phyloP scores from a whole-genome alignment of 2,113 vertebrate genomes.

The Ginglymostoma cirratum region DNA sequence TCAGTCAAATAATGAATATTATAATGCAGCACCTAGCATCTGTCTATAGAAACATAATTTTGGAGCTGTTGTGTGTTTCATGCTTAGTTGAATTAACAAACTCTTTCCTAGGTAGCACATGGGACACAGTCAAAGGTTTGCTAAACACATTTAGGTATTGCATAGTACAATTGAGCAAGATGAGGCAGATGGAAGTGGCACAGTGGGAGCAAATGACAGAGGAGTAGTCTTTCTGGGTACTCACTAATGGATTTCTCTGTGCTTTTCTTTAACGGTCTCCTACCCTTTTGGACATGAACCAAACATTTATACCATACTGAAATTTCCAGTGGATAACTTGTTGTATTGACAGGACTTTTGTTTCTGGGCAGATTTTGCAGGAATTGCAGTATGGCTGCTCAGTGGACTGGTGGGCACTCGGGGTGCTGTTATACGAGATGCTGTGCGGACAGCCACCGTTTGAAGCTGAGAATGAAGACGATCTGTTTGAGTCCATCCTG shows the following conservation, averaged over 20 bases:
- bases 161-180: neutral
- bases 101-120: neutral
- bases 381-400: constrained; percentile 93
- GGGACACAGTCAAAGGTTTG: neutral
- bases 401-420: constrained; percentile 97
- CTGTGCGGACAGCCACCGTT: constrained; percentile 89
- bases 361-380: constrained; percentile 75
- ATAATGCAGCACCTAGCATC: neutral
- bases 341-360: neutral
- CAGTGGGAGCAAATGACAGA: neutral
- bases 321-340: neutral
- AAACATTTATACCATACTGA: neutral
- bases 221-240: neutral
- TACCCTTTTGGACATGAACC: neutral
- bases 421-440: constrained; percentile 93
- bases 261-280: neutral
- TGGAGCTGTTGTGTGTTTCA: neutral
- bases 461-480: constrained; percentile 92
- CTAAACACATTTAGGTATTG: neutral
- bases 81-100: neutral
- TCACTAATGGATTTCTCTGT: neutral
- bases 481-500: constrained; percentile 91
- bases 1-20: neutral
- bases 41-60: neutral
- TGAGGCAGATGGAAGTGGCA: neutral